Conservation (phyloP, 2,888 invertebrate species). For the Acrocyrtus sp. region DNA sequence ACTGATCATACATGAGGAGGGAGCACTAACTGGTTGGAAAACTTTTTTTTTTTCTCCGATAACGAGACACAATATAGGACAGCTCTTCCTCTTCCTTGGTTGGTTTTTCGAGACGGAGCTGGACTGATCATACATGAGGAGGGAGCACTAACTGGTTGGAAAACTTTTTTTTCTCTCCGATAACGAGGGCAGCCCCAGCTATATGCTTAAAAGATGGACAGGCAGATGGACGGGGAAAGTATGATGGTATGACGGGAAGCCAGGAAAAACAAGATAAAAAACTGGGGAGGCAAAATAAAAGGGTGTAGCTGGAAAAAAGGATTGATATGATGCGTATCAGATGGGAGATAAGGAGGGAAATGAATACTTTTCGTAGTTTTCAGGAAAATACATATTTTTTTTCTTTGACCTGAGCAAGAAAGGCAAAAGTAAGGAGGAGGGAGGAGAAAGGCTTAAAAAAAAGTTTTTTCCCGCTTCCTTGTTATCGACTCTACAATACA, state of each 20-base stretch:
- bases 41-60: constrained; percentile 9
- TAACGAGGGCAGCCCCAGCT: not conserved
- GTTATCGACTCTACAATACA: no score
- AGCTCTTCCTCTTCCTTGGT: not conserved
- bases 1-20: constrained; percentile 2
- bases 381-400: not conserved
- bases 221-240: constrained; percentile 23
- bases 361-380: not conserved
- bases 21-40: no score
- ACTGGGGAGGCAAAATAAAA: not conserved
- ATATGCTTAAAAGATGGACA: constrained; percentile 16
- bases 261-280: not conserved
- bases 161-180: constrained; percentile 10
- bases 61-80: not conserved
- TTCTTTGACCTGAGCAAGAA: constrained; percentile 2
- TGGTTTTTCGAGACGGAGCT: not conserved
- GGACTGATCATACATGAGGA: constrained; percentile 4
- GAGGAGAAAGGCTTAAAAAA: not conserved
- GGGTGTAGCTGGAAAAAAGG: not conserved
- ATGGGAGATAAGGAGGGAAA: constrained; percentile 27
- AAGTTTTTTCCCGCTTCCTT: no score
- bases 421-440: not conserved
- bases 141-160: no score
- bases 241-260: not conserved
- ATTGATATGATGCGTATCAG: constrained; percentile 20